Conservation (phyloP, 1,140 invertebrate genomes). For the Pararge aegeria region DNA sequence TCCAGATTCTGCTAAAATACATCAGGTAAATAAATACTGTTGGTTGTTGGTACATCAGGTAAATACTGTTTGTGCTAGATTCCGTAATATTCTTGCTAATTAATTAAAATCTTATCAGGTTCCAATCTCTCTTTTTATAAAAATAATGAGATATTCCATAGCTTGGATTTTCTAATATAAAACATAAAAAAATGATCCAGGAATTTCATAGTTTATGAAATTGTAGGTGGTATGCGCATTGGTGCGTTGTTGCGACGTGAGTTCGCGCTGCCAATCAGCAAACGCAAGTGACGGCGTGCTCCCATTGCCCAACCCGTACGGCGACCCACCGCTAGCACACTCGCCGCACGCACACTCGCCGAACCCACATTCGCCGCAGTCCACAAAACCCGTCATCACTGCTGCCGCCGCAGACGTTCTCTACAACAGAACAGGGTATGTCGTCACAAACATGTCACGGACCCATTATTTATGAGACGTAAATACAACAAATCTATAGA, state of each 20-base stretch:
- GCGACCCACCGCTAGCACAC: conserved; percentile 81
- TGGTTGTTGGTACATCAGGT: too few species aligned
- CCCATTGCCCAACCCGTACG: conserved; percentile 90
- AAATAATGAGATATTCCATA: too few species aligned
- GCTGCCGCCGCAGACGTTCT: conserved; percentile 87
- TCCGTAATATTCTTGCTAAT: too few species aligned
- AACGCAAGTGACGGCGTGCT: conserved; percentile 78
- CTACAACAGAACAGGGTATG: conserved; percentile 87
- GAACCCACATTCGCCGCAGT: conserved; percentile 73
- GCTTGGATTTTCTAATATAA: too few species aligned
- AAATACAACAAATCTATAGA: too few species aligned
- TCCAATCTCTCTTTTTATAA: too few species aligned
- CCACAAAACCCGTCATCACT: conserved; percentile 50
- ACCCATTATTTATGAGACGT: too few species aligned
- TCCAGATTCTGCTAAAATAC: conserved; percentile 95
- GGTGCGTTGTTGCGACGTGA: conserved; percentile 95
- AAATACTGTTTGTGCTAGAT: too few species aligned
- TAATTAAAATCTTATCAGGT: too few species aligned
- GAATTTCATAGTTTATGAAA: too few species aligned
- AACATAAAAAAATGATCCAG: too few species aligned
- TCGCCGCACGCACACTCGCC: conserved; percentile 83
- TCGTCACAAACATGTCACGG: neutral
- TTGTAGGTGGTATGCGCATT: conserved; percentile 91
- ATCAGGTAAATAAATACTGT: conserved; percentile 81
- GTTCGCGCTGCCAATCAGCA: conserved; percentile 88